A percentile compares a stretch with the other conserved stretches of the same genome.
These are phyloP conservation scores for Drosophila punjabiensis DNA, from an alignment of 1,140 invertebrate species.

Conservation along the genomic window DNA sequence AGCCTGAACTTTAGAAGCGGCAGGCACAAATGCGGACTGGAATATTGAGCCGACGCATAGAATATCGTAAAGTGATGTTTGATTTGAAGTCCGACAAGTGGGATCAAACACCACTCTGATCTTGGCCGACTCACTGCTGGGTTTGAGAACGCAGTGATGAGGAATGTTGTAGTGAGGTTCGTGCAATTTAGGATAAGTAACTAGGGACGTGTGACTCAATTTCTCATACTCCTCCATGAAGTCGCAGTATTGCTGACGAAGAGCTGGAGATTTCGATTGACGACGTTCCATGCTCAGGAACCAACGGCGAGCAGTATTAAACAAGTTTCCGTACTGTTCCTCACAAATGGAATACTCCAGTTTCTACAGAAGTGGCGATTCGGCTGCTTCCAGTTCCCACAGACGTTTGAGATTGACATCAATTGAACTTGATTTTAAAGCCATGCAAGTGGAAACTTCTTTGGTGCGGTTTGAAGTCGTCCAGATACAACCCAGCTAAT, in stretches of 20 bases:
- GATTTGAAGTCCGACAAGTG: constrained; percentile 9
- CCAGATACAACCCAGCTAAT: background rate
- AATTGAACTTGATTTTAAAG: background rate
- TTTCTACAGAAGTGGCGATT: background rate
- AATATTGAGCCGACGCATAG: background rate
- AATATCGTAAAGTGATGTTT: background rate
- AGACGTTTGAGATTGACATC: background rate
- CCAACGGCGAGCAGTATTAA: background rate
- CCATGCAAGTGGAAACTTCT: background rate
- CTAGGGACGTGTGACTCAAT: background rate
- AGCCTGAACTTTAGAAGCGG: background rate
- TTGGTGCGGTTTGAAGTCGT: background rate
- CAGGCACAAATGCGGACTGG: background rate
- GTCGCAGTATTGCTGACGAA: background rate
- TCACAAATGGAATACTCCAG: background rate
- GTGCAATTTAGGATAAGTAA: background rate
- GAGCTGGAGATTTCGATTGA: background rate
- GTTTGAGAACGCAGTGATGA: background rate
- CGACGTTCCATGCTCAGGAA: background rate
- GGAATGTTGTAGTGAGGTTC: background rate
- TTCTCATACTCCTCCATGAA: background rate
- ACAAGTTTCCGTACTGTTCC: background rate
- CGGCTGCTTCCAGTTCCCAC: background rate
- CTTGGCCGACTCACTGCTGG: background rate
- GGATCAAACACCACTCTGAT: constrained; percentile 66